phyloP scores from a whole-genome alignment of 2,888 invertebrate species.

The Eupithecia insigniata region DNA sequence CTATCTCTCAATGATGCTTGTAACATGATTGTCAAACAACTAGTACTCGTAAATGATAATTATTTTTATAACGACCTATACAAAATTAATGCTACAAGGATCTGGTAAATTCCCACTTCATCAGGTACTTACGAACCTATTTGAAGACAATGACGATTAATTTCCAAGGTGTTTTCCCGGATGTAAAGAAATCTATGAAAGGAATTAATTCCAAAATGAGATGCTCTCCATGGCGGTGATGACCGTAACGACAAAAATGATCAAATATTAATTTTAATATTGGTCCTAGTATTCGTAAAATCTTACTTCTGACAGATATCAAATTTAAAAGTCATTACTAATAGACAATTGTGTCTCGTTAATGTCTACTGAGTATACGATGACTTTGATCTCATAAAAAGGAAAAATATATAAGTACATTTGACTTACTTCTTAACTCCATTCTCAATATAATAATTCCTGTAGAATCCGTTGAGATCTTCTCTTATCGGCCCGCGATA shows the following conservation, averaged over 20 bases:
- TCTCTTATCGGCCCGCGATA: conserved; percentile 83
- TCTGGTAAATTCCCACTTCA: not conserved
- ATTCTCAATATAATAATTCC: conserved; percentile 82
- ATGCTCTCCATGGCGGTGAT: not conserved
- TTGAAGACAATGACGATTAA: not conserved
- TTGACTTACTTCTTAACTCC: conserved; percentile 80
- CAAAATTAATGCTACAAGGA: conserved; percentile 2
- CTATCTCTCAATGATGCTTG: conserved; percentile 12
- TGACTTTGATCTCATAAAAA: not conserved
- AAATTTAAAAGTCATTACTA: not conserved
- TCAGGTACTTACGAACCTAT: not conserved
- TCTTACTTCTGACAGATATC: not conserved
- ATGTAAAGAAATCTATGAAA: not conserved
- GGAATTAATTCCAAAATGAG: not conserved
- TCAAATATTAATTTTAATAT: not conserved
- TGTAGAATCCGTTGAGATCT: conserved; percentile 85
- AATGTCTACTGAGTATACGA: not conserved
- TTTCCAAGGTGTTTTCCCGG: not conserved
- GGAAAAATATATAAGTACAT: not conserved
- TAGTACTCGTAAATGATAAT: conserved; percentile 6
- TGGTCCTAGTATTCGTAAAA: not conserved
- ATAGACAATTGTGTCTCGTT: not conserved
- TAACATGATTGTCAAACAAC: not conserved
- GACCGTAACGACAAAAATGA: not conserved
- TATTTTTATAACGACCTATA: not conserved